phyloP scores from a whole-genome alignment of 1,140 invertebrate species.

The Nylanderia fulva region DNA sequence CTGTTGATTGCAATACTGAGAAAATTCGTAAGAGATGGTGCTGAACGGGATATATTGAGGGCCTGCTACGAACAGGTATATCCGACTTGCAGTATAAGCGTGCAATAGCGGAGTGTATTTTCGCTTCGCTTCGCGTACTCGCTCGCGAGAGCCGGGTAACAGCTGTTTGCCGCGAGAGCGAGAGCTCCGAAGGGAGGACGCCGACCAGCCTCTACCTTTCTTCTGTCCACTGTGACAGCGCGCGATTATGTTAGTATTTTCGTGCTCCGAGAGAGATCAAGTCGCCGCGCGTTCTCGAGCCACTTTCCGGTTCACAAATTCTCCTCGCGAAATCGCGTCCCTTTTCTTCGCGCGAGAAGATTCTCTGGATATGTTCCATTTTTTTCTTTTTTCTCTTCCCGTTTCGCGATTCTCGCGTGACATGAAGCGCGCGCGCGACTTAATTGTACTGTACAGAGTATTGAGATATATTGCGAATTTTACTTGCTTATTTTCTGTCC shows the following conservation, averaged over 20 bases:
- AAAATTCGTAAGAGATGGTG: constrained; percentile 76
- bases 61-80: constrained; percentile 71
- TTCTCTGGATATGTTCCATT: too few relatives aligned
- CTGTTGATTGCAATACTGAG: constrained; percentile 70
- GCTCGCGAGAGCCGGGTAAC: neutral
- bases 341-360: too few relatives aligned
- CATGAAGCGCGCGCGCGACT: neutral
- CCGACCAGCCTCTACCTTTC: neutral
- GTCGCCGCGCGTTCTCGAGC: neutral
- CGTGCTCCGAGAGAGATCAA: neutral
- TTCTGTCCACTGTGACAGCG: too few relatives aligned
- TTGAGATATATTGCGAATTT: neutral
- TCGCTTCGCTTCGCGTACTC: constrained; percentile 39
- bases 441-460: neutral
- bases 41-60: constrained; percentile 70
- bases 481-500: too few relatives aligned
- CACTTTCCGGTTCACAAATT: neutral
- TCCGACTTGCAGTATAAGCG: constrained; percentile 62
- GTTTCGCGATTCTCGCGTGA: neutral
- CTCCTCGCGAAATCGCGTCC: neutral
- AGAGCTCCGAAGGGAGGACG: neutral
- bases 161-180: neutral
- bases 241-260: constrained; percentile 10
- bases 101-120: constrained; percentile 59
- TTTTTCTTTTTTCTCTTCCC: too few relatives aligned